Evolutionary conservation across 2,888 invertebrate species (phyloP).

Genomic region (Mesorhabditis belari): DNA sequence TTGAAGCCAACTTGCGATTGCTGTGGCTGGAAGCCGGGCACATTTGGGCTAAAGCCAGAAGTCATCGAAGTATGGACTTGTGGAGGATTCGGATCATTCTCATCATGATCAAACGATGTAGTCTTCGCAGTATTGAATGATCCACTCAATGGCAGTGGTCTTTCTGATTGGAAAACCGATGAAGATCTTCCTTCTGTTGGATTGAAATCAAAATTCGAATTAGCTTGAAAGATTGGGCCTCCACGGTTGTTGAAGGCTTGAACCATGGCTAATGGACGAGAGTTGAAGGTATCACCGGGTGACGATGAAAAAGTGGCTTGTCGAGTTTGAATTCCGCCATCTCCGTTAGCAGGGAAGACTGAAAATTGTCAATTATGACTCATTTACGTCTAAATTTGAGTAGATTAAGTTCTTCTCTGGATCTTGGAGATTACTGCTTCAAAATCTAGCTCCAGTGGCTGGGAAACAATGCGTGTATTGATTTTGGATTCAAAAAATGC

Average conservation of each 20-base stretch:
- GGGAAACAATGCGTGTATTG: too few relatives aligned
- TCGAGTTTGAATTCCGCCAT: neutral
- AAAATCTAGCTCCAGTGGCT: too few relatives aligned
- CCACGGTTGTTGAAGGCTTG: neutral
- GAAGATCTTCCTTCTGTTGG: neutral
- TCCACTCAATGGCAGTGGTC: neutral
- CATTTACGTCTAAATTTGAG: too few relatives aligned
- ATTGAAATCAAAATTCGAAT: neutral
- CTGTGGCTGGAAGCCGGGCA: neutral
- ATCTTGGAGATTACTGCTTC: too few relatives aligned
- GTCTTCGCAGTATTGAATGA: neutral
- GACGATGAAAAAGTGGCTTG: neutral
- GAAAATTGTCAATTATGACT: too few relatives aligned
- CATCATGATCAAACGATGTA: neutral
- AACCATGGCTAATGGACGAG: neutral
- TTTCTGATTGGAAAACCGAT: neutral
- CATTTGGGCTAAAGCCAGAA: neutral
- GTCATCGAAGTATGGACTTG: neutral
- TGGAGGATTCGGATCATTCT: neutral
- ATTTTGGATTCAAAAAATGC: too few relatives aligned
- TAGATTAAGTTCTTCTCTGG: too few relatives aligned
- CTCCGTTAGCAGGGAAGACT: too few relatives aligned
- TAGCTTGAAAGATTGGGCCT: neutral
- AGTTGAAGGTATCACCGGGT: neutral
- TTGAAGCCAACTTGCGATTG: neutral